A percentile compares a stretch with the other conserved stretches of the same genome.
Evolutionary conservation across 2,797 vertebrate species (phyloP).

Genomic region (Ctenochaetus hawaiiensis): DNA sequence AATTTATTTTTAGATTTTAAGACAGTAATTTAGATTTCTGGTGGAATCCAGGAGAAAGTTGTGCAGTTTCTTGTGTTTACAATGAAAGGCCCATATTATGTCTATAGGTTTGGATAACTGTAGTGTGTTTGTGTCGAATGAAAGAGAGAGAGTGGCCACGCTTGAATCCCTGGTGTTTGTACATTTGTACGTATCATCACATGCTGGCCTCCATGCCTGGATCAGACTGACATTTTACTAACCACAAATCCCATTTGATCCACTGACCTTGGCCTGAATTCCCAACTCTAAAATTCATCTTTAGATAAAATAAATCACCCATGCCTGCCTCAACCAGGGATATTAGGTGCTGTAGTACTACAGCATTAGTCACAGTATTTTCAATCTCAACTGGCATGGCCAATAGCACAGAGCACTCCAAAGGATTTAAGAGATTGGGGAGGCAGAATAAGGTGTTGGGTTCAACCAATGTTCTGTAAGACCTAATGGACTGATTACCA

Average conservation of each 20-base stretch:
- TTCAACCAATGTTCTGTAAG: constrained; percentile 51
- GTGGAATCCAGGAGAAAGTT: background rate
- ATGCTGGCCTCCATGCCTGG: constrained; percentile 47
- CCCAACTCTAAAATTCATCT: constrained; percentile 54
- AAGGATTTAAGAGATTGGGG: constrained; percentile 72
- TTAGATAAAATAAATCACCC: constrained; percentile 69
- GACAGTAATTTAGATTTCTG: background rate
- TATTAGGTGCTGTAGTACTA: constrained; percentile 43
- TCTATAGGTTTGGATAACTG: background rate
- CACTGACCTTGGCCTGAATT: constrained; percentile 73
- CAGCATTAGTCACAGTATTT: constrained; percentile 54
- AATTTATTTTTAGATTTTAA: background rate
- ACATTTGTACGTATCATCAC: constrained; percentile 23
- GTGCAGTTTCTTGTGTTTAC: background rate
- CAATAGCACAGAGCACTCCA: constrained; percentile 55
- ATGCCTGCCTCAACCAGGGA: constrained; percentile 45
- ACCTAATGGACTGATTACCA: constrained; percentile 53
- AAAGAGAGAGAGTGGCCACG: constrained; percentile 10
- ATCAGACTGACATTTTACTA: constrained; percentile 58
- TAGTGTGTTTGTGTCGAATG: constrained; percentile 23
- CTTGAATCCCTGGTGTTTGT: constrained; percentile 29
- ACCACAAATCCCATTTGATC: constrained; percentile 71
- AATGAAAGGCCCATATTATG: background rate
- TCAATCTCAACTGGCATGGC: constrained; percentile 40
- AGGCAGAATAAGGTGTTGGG: constrained; percentile 37